A percentile compares a stretch with the other conserved stretches of the same genome.
Evolutionary conservation across 53 echinoderm and acorn worm species (phyloP).

Genomic region (Mesocentrotus franciscanus): DNA sequence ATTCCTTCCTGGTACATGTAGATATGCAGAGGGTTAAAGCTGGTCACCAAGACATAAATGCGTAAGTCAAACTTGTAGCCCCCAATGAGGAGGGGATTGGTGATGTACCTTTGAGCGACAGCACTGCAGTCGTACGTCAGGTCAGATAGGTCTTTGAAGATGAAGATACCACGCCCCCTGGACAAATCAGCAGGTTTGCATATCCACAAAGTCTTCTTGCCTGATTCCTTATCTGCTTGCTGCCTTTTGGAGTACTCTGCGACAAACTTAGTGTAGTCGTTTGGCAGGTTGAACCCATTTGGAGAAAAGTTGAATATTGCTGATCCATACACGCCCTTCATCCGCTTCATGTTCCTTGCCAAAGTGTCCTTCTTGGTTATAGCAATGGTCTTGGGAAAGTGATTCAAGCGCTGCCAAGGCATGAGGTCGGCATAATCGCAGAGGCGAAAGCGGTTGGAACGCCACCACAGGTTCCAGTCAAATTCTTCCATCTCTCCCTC

Average conservation of each 20-base stretch:
- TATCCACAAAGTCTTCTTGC: slow-evolving; percentile 74
- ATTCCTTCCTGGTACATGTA: slow-evolving; percentile 89
- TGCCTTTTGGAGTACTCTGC: slow-evolving; percentile 83
- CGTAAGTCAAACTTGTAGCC: slow-evolving; percentile 91
- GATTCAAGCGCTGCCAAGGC: slow-evolving; percentile 85
- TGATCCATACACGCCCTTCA: slow-evolving; percentile 84
- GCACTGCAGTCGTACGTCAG: slow-evolving; percentile 82
- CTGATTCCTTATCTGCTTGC: slow-evolving; percentile 65
- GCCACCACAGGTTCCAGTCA: slow-evolving; percentile 89
- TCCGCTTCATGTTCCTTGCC: slow-evolving; percentile 81
- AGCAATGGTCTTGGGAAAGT: slow-evolving; percentile 82
- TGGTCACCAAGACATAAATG: slow-evolving; percentile 79
- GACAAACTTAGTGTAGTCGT: slow-evolving; percentile 91
- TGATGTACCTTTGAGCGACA: slow-evolving; percentile 79
- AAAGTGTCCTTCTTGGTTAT: slow-evolving; percentile 85
- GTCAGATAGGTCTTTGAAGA: slow-evolving; percentile 82
- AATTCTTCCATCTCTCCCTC: slow-evolving; percentile 79
- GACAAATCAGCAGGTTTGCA: slow-evolving; percentile 89
- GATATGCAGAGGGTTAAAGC: slow-evolving; percentile 80
- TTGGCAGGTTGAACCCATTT: slow-evolving; percentile 82
- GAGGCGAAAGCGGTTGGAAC: slow-evolving; percentile 70
- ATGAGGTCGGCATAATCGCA: slow-evolving; percentile 79
- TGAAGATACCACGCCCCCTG: slow-evolving; percentile 82
- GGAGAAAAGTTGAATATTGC: slow-evolving; percentile 83
- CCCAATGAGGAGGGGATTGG: slow-evolving; percentile 78